These are phyloP conservation scores for Mimas tiliae DNA, from an alignment of 2,888 invertebrate genomes.

Conservation along the genomic window DNA sequence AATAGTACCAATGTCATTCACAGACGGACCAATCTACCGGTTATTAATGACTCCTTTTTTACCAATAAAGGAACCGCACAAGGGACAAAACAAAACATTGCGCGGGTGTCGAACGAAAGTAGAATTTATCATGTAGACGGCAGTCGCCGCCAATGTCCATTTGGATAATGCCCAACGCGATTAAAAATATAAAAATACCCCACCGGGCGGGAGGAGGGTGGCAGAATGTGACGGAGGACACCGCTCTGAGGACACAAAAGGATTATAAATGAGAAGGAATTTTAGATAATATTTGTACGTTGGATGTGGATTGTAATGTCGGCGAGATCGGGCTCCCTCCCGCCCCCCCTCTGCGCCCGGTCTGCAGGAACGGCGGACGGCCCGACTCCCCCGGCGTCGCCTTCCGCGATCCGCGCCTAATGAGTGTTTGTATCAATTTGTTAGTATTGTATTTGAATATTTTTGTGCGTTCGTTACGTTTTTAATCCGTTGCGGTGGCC, in stretches of 20 bases:
- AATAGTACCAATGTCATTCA: constrained; percentile 79
- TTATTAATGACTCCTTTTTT: constrained; percentile 81
- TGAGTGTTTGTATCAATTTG: constrained; percentile 85
- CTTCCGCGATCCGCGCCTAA: constrained; percentile 79
- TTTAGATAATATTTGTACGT: constrained; percentile 85
- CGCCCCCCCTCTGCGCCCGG: constrained; percentile 35
- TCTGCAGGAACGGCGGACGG: no score
- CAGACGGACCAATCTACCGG: constrained; percentile 75
- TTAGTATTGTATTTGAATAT: constrained; percentile 85
- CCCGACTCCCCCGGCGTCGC: constrained; percentile 47
- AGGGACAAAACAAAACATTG: constrained; percentile 78
- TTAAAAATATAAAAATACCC: constrained; percentile 85
- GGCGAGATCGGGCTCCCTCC: constrained; percentile 62
- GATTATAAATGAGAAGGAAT: constrained; percentile 86
- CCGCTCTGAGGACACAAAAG: constrained; percentile 85
- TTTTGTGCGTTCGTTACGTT: constrained; percentile 82
- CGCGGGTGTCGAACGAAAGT: constrained; percentile 82
- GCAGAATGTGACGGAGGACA: constrained; percentile 81
- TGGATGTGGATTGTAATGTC: constrained; percentile 84
- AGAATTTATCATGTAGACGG: constrained; percentile 84
- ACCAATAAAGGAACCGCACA: constrained; percentile 70
- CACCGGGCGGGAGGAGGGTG: constrained; percentile 52
- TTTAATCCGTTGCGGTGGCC: constrained; percentile 79
- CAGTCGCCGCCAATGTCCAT: constrained; percentile 84
- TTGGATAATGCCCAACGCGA: constrained; percentile 85